A percentile compares a stretch with the other conserved stretches of the same genome.
Evolutionary conservation across 1,140 invertebrate genomes (phyloP).

Genomic region (Drosophila chauvacae): DNA sequence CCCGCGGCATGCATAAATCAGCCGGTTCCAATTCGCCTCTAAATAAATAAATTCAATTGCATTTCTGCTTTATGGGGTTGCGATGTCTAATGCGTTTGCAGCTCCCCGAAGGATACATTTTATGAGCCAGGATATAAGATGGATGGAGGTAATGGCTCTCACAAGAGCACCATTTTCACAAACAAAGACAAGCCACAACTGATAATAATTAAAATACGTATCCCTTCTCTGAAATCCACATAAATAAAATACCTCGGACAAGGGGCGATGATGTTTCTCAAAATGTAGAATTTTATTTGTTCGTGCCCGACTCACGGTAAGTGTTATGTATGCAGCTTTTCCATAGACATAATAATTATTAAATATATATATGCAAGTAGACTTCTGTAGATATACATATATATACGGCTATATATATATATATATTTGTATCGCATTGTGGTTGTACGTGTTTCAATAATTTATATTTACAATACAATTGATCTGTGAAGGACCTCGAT

Average conservation of each 20-base stretch:
- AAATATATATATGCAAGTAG: constrained; percentile 56
- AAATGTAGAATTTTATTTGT: constrained; percentile 80
- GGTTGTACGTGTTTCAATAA: constrained; percentile 42
- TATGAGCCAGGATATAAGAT: constrained; percentile 12
- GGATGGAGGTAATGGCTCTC: not conserved
- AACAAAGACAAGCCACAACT: constrained; percentile 1
- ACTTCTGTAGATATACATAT: constrained; percentile 38
- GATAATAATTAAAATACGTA: not conserved
- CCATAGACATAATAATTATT: constrained; percentile 72
- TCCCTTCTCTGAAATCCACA: not conserved
- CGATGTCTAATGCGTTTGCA: constrained; percentile 40
- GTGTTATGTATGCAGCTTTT: constrained; percentile 60
- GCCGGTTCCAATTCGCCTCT: constrained; percentile 21
- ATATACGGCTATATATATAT: constrained; percentile 23
- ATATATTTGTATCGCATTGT: constrained; percentile 44
- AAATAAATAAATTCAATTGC: constrained; percentile 43
- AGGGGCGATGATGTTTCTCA: constrained; percentile 56
- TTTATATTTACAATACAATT: constrained; percentile 53
- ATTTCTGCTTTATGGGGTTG: constrained; percentile 11
- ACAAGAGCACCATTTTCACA: not conserved
- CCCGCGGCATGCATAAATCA: constrained; percentile 47
- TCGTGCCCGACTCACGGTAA: constrained; percentile 61
- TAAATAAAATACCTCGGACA: not conserved
- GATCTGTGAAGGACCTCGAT: constrained; percentile 1
- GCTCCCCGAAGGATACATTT: constrained; percentile 49